Evolutionary conservation across 2,888 invertebrate genomes (phyloP), one percentile per base, ranked within the genome.

Genomic region (Branchellion lobata): DNA sequence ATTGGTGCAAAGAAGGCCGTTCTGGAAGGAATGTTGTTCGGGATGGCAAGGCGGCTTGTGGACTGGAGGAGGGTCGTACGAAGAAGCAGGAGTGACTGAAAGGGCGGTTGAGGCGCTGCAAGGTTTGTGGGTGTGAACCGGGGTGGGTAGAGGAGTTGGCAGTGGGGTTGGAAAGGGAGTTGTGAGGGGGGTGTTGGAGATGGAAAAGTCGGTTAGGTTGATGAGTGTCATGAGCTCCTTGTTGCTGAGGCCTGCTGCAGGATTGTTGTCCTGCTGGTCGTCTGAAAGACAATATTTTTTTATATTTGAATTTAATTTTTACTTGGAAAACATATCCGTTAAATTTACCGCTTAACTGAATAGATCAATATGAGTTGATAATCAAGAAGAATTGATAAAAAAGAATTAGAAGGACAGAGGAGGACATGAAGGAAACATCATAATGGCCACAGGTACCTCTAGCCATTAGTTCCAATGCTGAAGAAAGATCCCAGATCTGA

Each of bases 401-500:
- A n/a, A n/a, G n/a, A n/a, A n/a, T n/a, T n/a, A n/a, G n/a, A n/a
- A n/a, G n/a, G n/a, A n/a, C n/a, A n/a, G n/a, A n/a, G n/a, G n/a
- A n/a, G n/a, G n/a, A n/a, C n/a, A n/a, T n/a, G 8, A 71, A n/a
- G 14, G 14, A 21, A 74, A 74, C 40, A 33, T 74, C 53, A 47
- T 18, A 47, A 33, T 47, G 2, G 8, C 11, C 11, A 33, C 5
- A n/a, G 29, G 11, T n/a, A 18, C 71, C 51, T 53, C 80, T 81
- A 53, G 21, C 34, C 24, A 73, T 24, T 47, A 93, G 90, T 88
- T 96, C 95, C 78, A 98, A 89, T 21, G 95, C 96, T 14, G 95
- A 97, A 21, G 96, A 96, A 81, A 99, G 90, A 89, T 99, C 98
- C 97, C 98, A 99, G 93, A 98, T 95, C 88, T 90, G 84, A 31